These are phyloP conservation scores for Halichondria panicea DNA, from an alignment of 37 sponge, comb jelly and placozoan genomes.

Conservation along the genomic window DNA sequence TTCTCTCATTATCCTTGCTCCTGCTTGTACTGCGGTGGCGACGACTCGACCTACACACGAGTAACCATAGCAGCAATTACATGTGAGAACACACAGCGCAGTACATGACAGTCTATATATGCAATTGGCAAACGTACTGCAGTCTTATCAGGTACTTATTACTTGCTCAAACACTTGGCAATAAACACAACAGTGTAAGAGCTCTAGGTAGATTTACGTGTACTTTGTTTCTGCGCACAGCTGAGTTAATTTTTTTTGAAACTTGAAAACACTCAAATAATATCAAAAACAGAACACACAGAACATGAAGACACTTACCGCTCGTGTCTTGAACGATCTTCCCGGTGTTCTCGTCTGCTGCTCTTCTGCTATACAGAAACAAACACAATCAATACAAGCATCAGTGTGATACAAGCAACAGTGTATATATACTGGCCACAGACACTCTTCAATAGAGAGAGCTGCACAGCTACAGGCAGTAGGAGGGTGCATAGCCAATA, in stretches of 20 bases:
- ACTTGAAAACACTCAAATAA: neutral
- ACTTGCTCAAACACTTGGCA: no score
- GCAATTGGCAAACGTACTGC: neutral
- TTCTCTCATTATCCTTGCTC: constrained; percentile 25
- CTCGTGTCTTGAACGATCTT: constrained; percentile 52
- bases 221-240: no score
- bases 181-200: no score
- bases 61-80: neutral
- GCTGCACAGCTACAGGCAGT: no score
- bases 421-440: no score
- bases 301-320: constrained; percentile 13
- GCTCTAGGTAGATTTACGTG: no score
- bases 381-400: no score
- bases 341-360: constrained; percentile 18
- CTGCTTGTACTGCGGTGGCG: constrained; percentile 42
- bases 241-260: no score
- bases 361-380: neutral
- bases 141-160: no score
- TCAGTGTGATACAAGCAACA: no score
- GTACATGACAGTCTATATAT: neutral
- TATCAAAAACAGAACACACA: neutral
- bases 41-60: constrained; percentile 3
- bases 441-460: no score
- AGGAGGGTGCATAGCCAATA: no score
- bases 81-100: neutral